Evolutionary conservation across 2,797 vertebrate species (phyloP).

Genomic region (Tadarida brasiliensis): DNA sequence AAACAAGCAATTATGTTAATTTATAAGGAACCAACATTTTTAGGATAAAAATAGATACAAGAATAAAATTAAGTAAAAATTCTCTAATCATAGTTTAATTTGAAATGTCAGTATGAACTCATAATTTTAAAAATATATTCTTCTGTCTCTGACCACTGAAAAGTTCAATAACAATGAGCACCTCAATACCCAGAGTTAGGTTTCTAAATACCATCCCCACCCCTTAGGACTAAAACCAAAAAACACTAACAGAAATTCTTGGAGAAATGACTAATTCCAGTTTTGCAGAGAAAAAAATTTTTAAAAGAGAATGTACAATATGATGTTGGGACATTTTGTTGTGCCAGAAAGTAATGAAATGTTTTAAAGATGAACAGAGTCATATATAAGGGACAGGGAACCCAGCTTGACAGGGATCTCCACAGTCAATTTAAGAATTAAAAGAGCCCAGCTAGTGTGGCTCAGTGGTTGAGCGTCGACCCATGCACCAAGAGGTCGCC

Average conservation of each 20-base stretch:
- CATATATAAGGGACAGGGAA: background rate
- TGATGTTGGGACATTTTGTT: background rate
- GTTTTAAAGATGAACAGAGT: background rate
- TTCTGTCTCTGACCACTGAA: background rate
- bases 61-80: slow-evolving; percentile 6
- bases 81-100: slow-evolving; percentile 11
- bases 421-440: background rate
- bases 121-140: background rate
- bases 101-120: background rate
- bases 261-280: slow-evolving; percentile 7
- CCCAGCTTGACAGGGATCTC: background rate
- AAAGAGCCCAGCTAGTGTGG: background rate
- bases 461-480: too few relatives aligned
- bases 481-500: too few relatives aligned
- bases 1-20: background rate
- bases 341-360: background rate
- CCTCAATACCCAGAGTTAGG: background rate
- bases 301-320: background rate
- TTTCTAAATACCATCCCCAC: background rate
- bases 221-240: background rate
- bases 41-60: background rate
- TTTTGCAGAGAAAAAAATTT: background rate
- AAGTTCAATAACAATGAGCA: background rate
- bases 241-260: background rate
- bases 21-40: background rate